These are phyloP conservation scores for Aleiodes alternator DNA, from an alignment of 2,888 invertebrate species.

Conservation along the genomic window DNA sequence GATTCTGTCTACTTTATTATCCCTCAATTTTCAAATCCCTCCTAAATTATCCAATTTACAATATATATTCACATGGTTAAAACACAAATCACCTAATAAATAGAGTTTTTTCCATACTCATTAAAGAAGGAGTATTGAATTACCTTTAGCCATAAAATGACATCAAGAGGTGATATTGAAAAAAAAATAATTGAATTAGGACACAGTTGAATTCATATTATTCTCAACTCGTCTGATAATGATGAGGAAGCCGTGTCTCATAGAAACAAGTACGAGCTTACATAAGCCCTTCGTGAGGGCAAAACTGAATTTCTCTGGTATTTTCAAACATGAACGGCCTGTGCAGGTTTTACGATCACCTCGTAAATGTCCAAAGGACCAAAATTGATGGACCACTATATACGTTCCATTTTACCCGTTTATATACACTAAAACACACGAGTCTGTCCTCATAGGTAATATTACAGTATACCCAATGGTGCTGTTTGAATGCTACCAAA, in stretches of 20 bases:
- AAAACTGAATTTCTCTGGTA: constrained; percentile 61
- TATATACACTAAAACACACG: constrained; percentile 21
- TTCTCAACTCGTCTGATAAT: not conserved
- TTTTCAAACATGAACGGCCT: constrained; percentile 40
- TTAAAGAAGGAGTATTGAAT: no score
- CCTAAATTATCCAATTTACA: not conserved
- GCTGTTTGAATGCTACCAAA: constrained; percentile 14
- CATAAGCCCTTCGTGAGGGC: constrained; percentile 53
- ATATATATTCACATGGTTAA: no score
- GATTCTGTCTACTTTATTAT: constrained; percentile 49
- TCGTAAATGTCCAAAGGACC: constrained; percentile 67
- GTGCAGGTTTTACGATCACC: constrained; percentile 64
- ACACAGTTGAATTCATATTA: no score
- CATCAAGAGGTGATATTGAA: no score
- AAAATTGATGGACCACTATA: constrained; percentile 67
- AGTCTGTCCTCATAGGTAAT: constrained; percentile 22
- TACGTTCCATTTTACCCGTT: constrained; percentile 50
- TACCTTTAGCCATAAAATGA: no score
- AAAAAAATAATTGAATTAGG: no score
- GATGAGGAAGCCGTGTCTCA: not conserved
- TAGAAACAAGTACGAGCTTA: constrained; percentile 48
- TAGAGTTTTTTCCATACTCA: no score
- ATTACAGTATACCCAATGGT: constrained; percentile 30
- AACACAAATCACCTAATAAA: no score
- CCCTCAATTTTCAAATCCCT: constrained; percentile 38